Base-by-base conservation (phyloP, 1,140 invertebrate species). In the Tachypleus tridentatus region DNA sequence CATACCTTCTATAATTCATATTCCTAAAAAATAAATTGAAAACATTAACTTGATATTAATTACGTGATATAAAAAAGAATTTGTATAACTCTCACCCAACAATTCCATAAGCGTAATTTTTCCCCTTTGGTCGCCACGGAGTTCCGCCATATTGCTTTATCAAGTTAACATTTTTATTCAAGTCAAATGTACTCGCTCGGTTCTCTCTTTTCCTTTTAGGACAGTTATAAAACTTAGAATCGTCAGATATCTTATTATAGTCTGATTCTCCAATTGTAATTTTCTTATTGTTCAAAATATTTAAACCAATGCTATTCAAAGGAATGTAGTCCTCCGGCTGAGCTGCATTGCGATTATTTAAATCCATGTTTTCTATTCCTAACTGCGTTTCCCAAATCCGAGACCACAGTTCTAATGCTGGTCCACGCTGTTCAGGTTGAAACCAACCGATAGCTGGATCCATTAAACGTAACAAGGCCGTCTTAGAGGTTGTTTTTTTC, bases 391-490 rank as follows among this genome's bases (percentile, higher is more conserved):
- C 88, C 90, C 91, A 95, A 79, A 95, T 87, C 78, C 87, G 85
- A 79, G 86, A 84, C 92, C 92, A 95, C 81, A 93, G 84, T 76
- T 87, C 84, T 82, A 92, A 89, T 74, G 92, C 90, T 80, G 89
- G 89, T 80, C 93, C 93, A 82, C 89, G 86, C 83, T 97, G 93
- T 85, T 97, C 93, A 77, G 91, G 91, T 84, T 93, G 91, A 85
- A 88, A 92, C 91, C 91, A 95, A 83, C 87, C 89, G 80, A 93
- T 90, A 81, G 85, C 87, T 80, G 91, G 89, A 92, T 95, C 92
- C 92, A 96, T 96, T 83, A 64, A 67, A 29, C 29, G 29, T 29
- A 29, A 29, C 29, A 29, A 29, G 29, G 29, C 0, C 29, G 29
- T 29, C 29, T 29, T 29, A 29, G 29, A 29, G 29, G 29, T 29